Base-by-base conservation (phyloP, 2,888 invertebrate species). In the Rugalucina vietnamica region DNA sequence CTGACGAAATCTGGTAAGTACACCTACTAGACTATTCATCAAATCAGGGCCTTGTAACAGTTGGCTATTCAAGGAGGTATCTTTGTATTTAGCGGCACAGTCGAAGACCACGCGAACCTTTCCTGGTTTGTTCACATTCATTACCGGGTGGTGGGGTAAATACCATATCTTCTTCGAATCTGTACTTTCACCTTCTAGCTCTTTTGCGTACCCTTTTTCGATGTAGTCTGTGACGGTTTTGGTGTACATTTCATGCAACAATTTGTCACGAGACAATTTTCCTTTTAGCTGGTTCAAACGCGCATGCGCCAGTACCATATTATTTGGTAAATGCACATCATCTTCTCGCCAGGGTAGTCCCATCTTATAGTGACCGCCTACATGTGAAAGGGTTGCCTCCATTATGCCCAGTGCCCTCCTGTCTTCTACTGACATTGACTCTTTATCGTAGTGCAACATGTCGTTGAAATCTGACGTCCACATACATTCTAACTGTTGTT, bases 31-130 rank as follows among this genome's bases (percentile, higher is more conserved):
- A 72, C 76, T 83, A 49, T 88, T 86, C 37, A 74, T 82, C 0
- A 87, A 50, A 73, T 89, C 84, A 10, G 86, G 88, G 12, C 86
- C 86, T 74, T 88, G 87, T 24, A 87, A 60, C 1, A 88, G 75
- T 57, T 82, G 34, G 32, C 72, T 81, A 29, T 88, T 89, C 24
- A 89, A 65, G 65, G 86, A 89, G 0, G 76, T 14, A n/a, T n/a
- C n/a, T n/a, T n/a, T n/a, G 74, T 37, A 79, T 24, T 8, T 37
- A n/a, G 36, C 72, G 60, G 87, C 78, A 74, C 88, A 88, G 69
- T 89, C 84, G 76, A 85, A 86, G 10, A 84, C 84, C 3, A 86
- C 77, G 2, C 79, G 69, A 0, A 82, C 78, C 60, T 84, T 85
- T 69, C 79, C 86, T 29, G 77, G 82, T 79, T 88, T 86, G 57